Evolutionary conservation across 2,888 invertebrate species (phyloP).

Genomic region (Limnephilus marmoratus): DNA sequence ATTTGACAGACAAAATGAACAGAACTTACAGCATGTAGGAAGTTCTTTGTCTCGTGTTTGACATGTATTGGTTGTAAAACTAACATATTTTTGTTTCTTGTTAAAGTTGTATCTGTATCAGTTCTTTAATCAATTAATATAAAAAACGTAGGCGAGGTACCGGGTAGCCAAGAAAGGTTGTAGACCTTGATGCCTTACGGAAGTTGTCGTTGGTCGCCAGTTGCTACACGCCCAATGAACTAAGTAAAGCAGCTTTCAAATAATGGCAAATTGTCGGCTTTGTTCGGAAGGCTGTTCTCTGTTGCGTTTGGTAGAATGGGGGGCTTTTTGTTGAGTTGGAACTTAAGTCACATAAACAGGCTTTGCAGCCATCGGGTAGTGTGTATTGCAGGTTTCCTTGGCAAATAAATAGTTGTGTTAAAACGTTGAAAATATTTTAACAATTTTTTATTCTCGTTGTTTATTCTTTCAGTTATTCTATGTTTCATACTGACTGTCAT

Average conservation of each 20-base stretch:
- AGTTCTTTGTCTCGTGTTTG: not conserved
- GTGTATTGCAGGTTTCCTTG: not conserved
- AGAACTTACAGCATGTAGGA: not conserved
- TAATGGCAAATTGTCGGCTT: not conserved
- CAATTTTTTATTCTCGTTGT: not conserved
- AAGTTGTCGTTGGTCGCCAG: constrained; percentile 28
- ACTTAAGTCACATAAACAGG: not conserved
- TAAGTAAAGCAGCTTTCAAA: constrained; percentile 27
- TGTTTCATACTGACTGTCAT: not conserved
- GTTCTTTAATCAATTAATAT: not conserved
- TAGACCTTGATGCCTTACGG: constrained; percentile 53
- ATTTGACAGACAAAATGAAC: not conserved
- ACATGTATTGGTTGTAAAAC: not conserved
- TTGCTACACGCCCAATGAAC: not conserved
- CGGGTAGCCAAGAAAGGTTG: constrained; percentile 49
- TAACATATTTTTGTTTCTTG: not conserved
- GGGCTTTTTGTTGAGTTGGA: not conserved
- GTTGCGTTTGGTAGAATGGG: not conserved
- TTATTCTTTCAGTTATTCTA: not conserved
- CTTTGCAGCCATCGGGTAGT: not conserved
- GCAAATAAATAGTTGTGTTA: not conserved
- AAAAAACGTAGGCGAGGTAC: constrained; percentile 30
- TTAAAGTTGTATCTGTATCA: not conserved
- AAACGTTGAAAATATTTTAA: not conserved
- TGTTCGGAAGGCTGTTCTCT: not conserved